These are phyloP conservation scores for Alviniconcha strummeri DNA, from an alignment of 2,888 invertebrate genomes.

Conservation along the genomic window DNA sequence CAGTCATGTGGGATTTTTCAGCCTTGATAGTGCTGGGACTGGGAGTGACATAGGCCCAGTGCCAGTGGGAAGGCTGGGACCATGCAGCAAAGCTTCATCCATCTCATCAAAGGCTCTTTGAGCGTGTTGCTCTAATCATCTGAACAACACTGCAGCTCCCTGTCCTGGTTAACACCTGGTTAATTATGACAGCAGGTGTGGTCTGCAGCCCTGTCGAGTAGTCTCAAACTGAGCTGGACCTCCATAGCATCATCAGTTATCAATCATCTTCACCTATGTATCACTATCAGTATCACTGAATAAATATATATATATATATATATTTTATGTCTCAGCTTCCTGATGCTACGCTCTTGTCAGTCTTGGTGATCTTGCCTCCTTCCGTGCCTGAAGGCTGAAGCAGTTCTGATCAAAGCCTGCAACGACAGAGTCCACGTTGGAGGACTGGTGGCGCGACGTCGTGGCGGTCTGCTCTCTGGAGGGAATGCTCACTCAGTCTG, in stretches of 20 bases:
- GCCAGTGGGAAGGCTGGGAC: not conserved
- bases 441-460: too few relatives aligned
- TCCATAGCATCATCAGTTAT: not conserved
- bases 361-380: not conserved
- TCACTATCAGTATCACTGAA: not conserved
- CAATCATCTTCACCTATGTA: not conserved
- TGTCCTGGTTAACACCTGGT: not conserved
- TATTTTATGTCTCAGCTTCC: not conserved
- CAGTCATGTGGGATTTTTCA: not conserved
- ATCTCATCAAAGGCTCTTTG: not conserved
- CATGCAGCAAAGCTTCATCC: not conserved
- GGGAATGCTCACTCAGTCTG: too few relatives aligned
- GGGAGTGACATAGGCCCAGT: not conserved
- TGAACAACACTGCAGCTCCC: not conserved
- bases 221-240: not conserved
- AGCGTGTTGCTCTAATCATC: not conserved
- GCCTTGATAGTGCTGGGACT: too few relatives aligned
- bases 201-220: not conserved
- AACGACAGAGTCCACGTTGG: too few relatives aligned
- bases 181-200: not conserved
- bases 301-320: too few relatives aligned
- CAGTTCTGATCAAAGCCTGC: too few relatives aligned
- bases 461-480: too few relatives aligned
- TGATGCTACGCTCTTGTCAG: not conserved
- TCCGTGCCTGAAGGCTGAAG: not conserved